Evolutionary conservation across 2,797 vertebrate genomes (phyloP).

Genomic region (Rhynchotus rufescens): DNA sequence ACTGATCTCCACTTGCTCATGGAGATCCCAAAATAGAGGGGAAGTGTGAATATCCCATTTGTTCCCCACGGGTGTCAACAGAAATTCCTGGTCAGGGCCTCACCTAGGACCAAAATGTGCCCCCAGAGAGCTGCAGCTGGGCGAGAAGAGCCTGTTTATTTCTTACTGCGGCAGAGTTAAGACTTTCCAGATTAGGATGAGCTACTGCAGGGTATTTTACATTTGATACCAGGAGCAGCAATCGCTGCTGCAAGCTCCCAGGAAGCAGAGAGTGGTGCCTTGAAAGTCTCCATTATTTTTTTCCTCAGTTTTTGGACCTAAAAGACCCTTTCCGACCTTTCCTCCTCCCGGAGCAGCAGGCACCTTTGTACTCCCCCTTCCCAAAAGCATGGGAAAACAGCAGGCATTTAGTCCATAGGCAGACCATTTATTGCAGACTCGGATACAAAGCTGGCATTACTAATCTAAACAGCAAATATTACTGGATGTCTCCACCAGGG

Average conservation of each 20-base stretch:
- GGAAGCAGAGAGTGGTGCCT: background rate
- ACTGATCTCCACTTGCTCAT: conserved; percentile 37
- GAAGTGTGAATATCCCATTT: conserved; percentile 57
- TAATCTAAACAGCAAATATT: background rate
- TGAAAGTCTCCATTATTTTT: conserved; percentile 13
- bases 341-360: background rate
- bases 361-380: background rate
- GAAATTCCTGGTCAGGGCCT: conserved; percentile 4
- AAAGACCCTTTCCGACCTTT: background rate
- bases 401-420: background rate
- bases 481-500: background rate
- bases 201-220: background rate
- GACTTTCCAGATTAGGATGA: background rate
- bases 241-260: background rate
- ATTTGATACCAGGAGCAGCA: conserved; percentile 18
- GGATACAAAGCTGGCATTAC: background rate
- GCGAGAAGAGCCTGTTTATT: background rate
- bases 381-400: background rate
- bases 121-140: background rate
- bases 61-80: conserved; percentile 37
- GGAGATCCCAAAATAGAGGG: conserved; percentile 60
- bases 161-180: background rate
- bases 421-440: background rate
- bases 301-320: background rate
- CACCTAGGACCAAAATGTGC: background rate